phyloP scores from a whole-genome alignment of 2,888 invertebrate genomes.

The Carterocephalus palaemon region DNA sequence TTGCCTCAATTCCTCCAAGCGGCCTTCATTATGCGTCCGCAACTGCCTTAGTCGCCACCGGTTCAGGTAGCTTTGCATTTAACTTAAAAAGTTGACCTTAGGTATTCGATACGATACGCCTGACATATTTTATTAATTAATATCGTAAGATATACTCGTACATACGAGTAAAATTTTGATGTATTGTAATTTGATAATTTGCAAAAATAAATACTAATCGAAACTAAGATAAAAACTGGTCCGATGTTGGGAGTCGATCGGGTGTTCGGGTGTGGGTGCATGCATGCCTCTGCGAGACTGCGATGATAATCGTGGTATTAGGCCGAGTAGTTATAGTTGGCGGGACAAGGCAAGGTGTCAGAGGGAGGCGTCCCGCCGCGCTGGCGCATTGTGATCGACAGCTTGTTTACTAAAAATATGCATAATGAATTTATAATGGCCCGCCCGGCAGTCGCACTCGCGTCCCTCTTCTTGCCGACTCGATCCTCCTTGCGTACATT shows the following conservation, averaged over 20 bases:
- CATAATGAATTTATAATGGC: constrained; percentile 78
- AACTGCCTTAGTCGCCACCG: constrained; percentile 63
- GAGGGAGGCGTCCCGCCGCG: constrained; percentile 69
- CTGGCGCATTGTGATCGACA: constrained; percentile 75
- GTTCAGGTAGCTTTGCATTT: constrained; percentile 70
- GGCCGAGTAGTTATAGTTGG: constrained; percentile 49
- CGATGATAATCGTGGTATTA: constrained; percentile 50
- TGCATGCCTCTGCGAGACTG: constrained; percentile 30
- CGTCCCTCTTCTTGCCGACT: constrained; percentile 38
- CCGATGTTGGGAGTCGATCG: constrained; percentile 44
- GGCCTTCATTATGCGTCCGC: constrained; percentile 72
- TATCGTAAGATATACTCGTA: constrained; percentile 60
- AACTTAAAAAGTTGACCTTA: constrained; percentile 70
- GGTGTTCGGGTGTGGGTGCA: too few relatives aligned
- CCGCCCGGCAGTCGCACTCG: constrained; percentile 52
- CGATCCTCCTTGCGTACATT: constrained; percentile 36
- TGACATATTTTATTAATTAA: constrained; percentile 61
- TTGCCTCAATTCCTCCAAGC: constrained; percentile 62
- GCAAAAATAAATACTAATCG: constrained; percentile 59
- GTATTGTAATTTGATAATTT: constrained; percentile 71
- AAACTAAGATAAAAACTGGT: constrained; percentile 53
- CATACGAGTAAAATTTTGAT: constrained; percentile 70
- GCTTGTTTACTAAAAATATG: constrained; percentile 79
- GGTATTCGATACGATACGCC: constrained; percentile 72
- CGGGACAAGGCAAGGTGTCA: constrained; percentile 58